Evolutionary conservation across 2,888 invertebrate species (phyloP).

Genomic region (Conus canariensis): DNA sequence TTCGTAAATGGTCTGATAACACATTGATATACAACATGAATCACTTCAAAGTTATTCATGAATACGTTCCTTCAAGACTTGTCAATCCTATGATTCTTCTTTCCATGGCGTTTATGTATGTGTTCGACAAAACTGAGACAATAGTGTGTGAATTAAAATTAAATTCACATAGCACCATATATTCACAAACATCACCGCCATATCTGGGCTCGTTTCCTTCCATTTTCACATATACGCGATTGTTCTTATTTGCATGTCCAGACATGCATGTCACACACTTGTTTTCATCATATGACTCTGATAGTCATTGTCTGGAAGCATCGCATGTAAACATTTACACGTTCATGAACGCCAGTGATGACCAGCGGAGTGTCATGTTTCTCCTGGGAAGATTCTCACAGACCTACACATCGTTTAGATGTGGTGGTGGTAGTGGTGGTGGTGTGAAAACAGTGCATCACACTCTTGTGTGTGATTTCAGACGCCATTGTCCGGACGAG

Average conservation of each 20-base stretch:
- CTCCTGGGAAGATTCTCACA: neutral
- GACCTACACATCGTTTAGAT: neutral
- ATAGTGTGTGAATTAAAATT: neutral
- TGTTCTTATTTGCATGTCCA: neutral
- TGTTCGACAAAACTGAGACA: too few relatives aligned
- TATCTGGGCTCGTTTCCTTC: too few relatives aligned
- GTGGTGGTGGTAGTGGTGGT: neutral
- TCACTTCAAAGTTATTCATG: neutral
- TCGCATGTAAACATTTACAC: neutral
- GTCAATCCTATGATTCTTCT: neutral
- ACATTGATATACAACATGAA: neutral
- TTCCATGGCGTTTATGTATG: neutral
- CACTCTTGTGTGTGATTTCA: conserved; percentile 8
- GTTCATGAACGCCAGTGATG: neutral
- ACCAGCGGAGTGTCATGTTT: neutral
- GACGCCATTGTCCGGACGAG: neutral
- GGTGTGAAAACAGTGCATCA: neutral
- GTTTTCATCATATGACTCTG: neutral
- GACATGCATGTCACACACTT: neutral
- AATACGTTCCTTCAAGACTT: neutral
- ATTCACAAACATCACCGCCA: neutral
- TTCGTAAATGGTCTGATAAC: conserved; percentile 1
- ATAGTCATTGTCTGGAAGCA: neutral
- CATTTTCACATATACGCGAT: neutral
- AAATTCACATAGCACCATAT: neutral